Evolutionary conservation across 1,140 invertebrate genomes (phyloP), one percentile per base, ranked within the genome.

Genomic region (Nebria ingens): DNA sequence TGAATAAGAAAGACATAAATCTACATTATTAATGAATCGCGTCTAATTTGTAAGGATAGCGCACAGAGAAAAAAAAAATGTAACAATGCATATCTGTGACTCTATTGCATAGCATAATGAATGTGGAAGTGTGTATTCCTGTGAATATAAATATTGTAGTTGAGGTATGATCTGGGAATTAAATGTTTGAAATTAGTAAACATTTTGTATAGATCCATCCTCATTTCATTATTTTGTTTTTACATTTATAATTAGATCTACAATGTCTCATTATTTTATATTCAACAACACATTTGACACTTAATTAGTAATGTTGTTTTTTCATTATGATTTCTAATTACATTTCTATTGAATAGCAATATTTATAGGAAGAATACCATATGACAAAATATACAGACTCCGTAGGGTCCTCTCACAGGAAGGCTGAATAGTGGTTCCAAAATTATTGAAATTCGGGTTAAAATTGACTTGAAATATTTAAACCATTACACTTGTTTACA

Each of bases 331-430:
- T 9, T 17, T 45, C 40, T 45, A 45, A 45, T 45, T 45, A 45
- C 15, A 45, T 17, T 45, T 45, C 40, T 45, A 45, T 45, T n/a
- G 17, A 45, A 45, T 45, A 45, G 40, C 15, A 6, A 45, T 45
- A 45, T 45, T 9, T 45, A 45, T 45, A 45, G 40, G 40, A 45
- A 45, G 40, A 45, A 17, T 45, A 45, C n/a, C n/a, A 45, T 45
- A 45, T 45, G 40, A 45, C 40, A 45, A 45, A 45, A 45, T 45
- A 45, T 45, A 45, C 40, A 45, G 40, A 45, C 40, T 17, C 40
- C 15, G 40, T 45, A 45, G 15, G 40, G 40, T 17, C 9, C 40
- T 45, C 40, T 45, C 3, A 45, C 40, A 45, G 40, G 40, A 45
- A 45, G 40, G 40, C 40, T 45, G 40, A 17, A 11, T 4, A 45